A percentile compares a stretch with the other conserved stretches of the same genome.
phyloP scores from a whole-genome alignment of 2,888 invertebrate species.

The Prosapia bicincta region DNA sequence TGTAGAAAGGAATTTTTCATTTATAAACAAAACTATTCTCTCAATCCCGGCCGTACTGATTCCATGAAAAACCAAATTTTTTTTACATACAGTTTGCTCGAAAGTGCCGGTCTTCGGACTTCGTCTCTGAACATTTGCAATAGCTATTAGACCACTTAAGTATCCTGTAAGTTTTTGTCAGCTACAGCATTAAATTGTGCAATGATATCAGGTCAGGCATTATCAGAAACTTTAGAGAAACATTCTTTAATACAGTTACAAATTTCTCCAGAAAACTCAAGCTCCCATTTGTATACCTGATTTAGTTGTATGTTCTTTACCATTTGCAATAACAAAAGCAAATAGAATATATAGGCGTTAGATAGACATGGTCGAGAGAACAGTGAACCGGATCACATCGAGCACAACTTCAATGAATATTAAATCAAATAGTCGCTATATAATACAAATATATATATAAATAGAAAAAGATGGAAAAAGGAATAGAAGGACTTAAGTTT shows the following conservation, averaged over 20 bases:
- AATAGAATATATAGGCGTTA: no score
- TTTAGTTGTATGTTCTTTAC: neutral
- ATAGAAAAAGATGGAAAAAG: no score
- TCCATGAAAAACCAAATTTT: neutral
- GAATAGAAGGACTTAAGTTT: no score
- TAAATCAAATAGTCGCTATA: no score
- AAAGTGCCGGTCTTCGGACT: neutral
- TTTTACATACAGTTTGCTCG: neutral
- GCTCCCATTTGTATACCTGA: neutral
- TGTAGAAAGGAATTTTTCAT: neutral
- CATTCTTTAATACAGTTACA: neutral
- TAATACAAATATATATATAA: no score
- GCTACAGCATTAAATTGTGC: neutral
- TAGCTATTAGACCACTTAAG: neutral
- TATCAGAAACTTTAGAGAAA: neutral
- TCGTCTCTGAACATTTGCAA: neutral
- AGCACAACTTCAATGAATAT: no score
- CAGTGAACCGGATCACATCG: no score
- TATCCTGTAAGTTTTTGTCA: neutral
- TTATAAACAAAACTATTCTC: neutral
- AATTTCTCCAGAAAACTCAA: neutral
- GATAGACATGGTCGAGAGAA: no score
- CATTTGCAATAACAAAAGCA: no score
- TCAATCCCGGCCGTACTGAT: neutral
- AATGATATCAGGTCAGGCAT: neutral